Conservation (phyloP, 2,888 invertebrate species). For the Taphrorychus bicolor region DNA sequence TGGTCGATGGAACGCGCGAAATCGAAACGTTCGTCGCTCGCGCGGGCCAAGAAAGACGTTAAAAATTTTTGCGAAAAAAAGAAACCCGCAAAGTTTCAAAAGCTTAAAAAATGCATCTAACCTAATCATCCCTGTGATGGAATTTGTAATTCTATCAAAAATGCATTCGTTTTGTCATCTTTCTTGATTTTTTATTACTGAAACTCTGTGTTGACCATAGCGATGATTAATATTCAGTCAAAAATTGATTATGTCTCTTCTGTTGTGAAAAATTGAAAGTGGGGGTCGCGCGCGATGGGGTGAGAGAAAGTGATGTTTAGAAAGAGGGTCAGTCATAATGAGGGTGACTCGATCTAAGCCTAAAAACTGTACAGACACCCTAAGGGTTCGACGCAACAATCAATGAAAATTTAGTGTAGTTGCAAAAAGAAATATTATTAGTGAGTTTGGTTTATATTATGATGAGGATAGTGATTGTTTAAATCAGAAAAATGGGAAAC, state of each 20-base stretch:
- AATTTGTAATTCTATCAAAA: too few relatives aligned
- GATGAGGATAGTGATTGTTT: too few relatives aligned
- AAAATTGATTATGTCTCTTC: neutral
- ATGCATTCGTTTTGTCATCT: too few relatives aligned
- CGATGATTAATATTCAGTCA: neutral
- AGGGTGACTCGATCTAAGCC: conserved; percentile 18
- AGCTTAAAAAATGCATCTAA: too few relatives aligned
- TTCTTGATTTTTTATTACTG: too few relatives aligned
- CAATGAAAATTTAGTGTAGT: neutral
- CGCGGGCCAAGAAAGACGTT: neutral
- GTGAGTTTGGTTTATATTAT: too few relatives aligned
- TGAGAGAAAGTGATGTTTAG: neutral
- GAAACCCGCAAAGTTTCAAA: neutral
- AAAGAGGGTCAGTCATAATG: conserved; percentile 27
- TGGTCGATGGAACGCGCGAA: conserved; percentile 18
- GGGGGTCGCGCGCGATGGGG: neutral
- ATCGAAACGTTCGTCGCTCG: neutral
- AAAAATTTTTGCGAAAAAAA: conserved; percentile 12
- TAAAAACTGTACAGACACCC: neutral
- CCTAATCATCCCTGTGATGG: too few relatives aligned
- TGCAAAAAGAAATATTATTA: neutral
- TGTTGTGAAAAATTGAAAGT: conserved; percentile 10
- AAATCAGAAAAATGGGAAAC: conserved; percentile 57
- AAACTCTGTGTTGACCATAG: too few relatives aligned
- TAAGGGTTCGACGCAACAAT: neutral